A percentile compares a stretch with the other conserved stretches of the same genome.
Conservation (phyloP, 2,888 invertebrate species). For the Chromoteleia sp. region DNA sequence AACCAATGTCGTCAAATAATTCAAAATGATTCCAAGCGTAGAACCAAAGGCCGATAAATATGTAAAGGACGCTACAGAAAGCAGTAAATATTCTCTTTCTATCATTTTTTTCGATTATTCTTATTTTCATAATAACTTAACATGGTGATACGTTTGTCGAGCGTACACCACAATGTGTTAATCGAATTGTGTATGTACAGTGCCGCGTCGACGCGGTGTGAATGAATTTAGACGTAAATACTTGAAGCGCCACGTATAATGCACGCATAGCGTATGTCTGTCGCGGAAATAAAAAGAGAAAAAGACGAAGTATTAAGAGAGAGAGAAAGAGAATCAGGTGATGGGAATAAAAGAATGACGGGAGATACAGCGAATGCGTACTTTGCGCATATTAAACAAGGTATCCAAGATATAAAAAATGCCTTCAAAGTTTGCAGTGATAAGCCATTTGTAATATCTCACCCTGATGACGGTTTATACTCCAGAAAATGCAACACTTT, state of each 20-base stretch:
- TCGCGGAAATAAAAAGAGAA: constrained; percentile 70
- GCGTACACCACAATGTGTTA: constrained; percentile 34
- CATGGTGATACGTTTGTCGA: constrained; percentile 31
- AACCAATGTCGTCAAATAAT: not conserved
- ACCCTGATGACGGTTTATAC: too few relatives aligned
- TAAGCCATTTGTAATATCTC: too few relatives aligned
- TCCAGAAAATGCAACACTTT: too few relatives aligned
- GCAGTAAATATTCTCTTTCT: not conserved
- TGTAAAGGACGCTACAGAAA: not conserved
- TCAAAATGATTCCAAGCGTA: not conserved
- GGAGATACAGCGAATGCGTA: constrained; percentile 74
- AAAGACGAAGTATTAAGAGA: constrained; percentile 21
- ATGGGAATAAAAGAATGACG: constrained; percentile 67
- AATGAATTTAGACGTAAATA: constrained; percentile 71
- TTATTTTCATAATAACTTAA: constrained; percentile 40
- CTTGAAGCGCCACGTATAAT: constrained; percentile 70
- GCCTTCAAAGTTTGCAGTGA: not conserved
- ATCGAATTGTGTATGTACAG: constrained; percentile 69
- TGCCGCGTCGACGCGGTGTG: constrained; percentile 68
- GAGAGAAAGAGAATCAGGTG: constrained; percentile 56
- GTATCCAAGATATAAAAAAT: constrained; percentile 12
- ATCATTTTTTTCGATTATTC: constrained; percentile 4
- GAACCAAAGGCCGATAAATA: too few relatives aligned
- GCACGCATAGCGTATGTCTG: constrained; percentile 69
- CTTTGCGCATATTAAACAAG: constrained; percentile 77